Conservation (phyloP, 2,113 vertebrate genomes). For the Cavia aperea region DNA sequence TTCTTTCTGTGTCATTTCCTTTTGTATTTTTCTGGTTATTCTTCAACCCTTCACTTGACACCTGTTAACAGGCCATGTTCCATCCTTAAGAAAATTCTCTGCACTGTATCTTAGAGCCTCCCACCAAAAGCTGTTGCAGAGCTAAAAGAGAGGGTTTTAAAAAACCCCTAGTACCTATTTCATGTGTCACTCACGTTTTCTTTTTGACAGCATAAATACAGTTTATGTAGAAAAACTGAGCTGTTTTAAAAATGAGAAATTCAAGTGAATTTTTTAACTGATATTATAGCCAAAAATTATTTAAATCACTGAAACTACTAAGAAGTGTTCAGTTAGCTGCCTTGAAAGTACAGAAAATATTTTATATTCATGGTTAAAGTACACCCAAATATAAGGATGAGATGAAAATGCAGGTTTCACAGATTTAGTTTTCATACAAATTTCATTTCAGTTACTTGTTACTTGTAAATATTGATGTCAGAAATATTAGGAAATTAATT, state of each 20-base stretch:
- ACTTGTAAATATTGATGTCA: background rate
- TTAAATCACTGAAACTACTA: conserved; percentile 42
- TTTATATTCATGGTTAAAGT: conserved; percentile 42
- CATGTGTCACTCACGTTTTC: conserved; percentile 41
- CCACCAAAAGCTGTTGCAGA: background rate
- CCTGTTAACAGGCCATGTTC: background rate
- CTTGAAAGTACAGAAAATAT: conserved; percentile 1
- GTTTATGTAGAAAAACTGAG: conserved; percentile 38
- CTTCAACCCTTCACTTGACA: background rate
- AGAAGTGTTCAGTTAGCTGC: conserved; percentile 13
- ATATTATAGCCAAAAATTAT: conserved; percentile 30
- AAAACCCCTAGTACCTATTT: background rate
- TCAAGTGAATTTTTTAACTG: background rate
- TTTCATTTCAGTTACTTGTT: conserved; percentile 16
- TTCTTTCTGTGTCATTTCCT: background rate
- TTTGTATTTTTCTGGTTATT: background rate
- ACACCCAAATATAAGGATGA: background rate
- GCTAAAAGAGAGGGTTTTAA: background rate
- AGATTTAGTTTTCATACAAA: background rate
- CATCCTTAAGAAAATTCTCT: background rate
- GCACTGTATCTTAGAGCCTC: background rate
- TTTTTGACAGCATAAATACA: conserved; percentile 53
- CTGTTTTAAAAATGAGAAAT: conserved; percentile 37
- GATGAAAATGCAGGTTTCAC: background rate
- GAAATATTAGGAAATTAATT: conserved; percentile 34